Base-by-base conservation (phyloP, 1,140 invertebrate species). In the Calephelis virginiensis region DNA sequence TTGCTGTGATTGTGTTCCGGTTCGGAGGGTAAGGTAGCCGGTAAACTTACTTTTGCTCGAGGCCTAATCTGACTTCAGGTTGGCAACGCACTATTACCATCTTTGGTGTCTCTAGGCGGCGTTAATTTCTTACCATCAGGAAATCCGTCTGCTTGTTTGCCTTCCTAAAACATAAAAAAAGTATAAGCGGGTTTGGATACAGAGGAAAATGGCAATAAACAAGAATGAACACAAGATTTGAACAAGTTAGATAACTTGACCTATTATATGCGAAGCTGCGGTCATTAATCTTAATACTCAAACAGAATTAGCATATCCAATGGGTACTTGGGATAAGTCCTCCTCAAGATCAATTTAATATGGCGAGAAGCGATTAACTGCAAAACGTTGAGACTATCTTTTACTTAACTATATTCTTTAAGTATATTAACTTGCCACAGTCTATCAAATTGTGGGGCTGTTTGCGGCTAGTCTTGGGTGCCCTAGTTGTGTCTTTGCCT, bases 221-320 rank as follows among this genome's bases (percentile, higher is more conserved):
- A 28, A 28, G 28, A 4, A 28, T 28, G 28, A 7, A 43, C 40
- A 43, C 40, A 9, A 43, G 6, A 43, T 43, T 8, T 43, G 40
- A 49, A 13, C 48, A 14, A 53, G 49, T 28, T 53, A 53, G 14
- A 53, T 10, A 6, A 53, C 49, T 53, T 53, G 8, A 53, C 13
- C 49, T 28, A 53, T 14, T 53, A 17, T 53, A 53, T 53, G 10
- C 49, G 10, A 14, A 10, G 17, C 49, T 53, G n/a, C 14, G 17
- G 49, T 7, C n/a, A 28, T 28, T 17, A 53, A 53, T 53, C 49
- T 53, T 13, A 9, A 10, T 28, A 17, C 49, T 28, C 14, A 53
- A 53, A 53, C 14, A 53, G 6, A 53, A 53, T 53, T 53, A 17
- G 17, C 49, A 53, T 53, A 53, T 53, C n/a, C 9, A 28, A 28